A percentile compares a stretch with the other conserved stretches of the same genome.
Conservation (phyloP, 2,888 invertebrate species). For the Drosophila diplacantha region DNA sequence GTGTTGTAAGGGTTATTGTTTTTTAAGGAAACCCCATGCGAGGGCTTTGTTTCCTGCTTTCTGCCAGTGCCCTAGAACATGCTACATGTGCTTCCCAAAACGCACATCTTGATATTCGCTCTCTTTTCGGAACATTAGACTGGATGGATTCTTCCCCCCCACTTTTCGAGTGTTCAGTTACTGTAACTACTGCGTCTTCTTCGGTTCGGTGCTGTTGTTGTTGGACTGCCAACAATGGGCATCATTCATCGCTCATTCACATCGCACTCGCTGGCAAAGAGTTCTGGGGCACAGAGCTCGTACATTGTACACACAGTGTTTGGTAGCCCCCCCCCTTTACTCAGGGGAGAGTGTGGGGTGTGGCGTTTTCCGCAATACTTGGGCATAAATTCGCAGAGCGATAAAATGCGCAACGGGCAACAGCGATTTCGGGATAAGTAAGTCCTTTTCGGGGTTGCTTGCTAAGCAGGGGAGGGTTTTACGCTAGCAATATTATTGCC, state of each 20-base stretch:
- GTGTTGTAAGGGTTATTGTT: neutral
- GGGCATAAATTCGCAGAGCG: constrained; percentile 55
- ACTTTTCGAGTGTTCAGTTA: constrained; percentile 14
- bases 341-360: constrained; percentile 16
- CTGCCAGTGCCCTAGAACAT: neutral
- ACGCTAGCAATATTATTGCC: neutral
- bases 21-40: neutral
- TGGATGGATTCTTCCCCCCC: constrained; percentile 2
- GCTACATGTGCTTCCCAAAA: neutral
- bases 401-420: constrained; percentile 63
- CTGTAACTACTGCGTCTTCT: constrained; percentile 36
- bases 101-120: constrained; percentile 9
- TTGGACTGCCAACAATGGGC: constrained; percentile 57
- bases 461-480: neutral
- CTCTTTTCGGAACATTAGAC: constrained; percentile 9
- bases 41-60: neutral
- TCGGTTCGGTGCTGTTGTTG: constrained; percentile 6
- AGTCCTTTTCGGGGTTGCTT: constrained; percentile 24
- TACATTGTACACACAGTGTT: constrained; percentile 31
- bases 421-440: constrained; percentile 33
- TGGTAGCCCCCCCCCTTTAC: too few relatives aligned
- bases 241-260: constrained; percentile 67
- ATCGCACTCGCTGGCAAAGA: constrained; percentile 40
- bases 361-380: constrained; percentile 64
- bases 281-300: constrained; percentile 42